Conservation (phyloP, 2,888 invertebrate genomes). For the Polymixis lichenea region DNA sequence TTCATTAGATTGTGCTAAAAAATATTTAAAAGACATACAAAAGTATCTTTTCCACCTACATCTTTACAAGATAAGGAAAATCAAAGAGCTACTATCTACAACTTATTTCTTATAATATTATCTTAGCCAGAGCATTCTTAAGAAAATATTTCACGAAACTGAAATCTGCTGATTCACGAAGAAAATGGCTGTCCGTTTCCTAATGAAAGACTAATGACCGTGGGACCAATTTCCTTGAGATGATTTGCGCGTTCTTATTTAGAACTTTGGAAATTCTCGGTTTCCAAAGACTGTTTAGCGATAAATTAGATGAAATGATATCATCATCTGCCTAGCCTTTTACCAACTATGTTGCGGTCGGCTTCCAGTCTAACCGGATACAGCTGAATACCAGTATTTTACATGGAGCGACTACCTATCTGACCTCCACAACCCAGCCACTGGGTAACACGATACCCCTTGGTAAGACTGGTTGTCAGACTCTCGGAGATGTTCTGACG, state of each 20-base stretch:
- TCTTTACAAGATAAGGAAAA: background rate
- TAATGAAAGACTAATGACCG: constrained; percentile 47
- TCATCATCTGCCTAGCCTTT: too few species aligned
- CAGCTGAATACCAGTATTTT: too few species aligned
- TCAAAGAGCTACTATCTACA: background rate
- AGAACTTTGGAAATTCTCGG: constrained; percentile 2
- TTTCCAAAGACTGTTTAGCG: background rate
- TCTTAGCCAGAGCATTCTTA: background rate
- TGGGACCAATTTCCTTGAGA: constrained; percentile 27
- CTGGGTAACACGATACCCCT: too few species aligned
- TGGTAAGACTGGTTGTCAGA: too few species aligned
- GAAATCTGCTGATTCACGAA: constrained; percentile 41
- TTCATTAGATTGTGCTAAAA: background rate
- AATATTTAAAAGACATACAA: background rate
- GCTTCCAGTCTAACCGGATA: too few species aligned
- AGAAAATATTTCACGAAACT: constrained; percentile 9
- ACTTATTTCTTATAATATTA: background rate
- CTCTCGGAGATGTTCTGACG: too few species aligned
- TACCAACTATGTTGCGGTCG: too few species aligned
- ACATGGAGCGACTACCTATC: too few species aligned
- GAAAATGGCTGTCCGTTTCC: constrained; percentile 27
- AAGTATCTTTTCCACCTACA: background rate
- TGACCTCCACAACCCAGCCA: too few species aligned
- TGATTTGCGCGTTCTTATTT: constrained; percentile 43
- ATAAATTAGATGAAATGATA: too few species aligned